Evolutionary conservation across 2,113 vertebrate species (phyloP).

Genomic region (Calidris pugnax): DNA sequence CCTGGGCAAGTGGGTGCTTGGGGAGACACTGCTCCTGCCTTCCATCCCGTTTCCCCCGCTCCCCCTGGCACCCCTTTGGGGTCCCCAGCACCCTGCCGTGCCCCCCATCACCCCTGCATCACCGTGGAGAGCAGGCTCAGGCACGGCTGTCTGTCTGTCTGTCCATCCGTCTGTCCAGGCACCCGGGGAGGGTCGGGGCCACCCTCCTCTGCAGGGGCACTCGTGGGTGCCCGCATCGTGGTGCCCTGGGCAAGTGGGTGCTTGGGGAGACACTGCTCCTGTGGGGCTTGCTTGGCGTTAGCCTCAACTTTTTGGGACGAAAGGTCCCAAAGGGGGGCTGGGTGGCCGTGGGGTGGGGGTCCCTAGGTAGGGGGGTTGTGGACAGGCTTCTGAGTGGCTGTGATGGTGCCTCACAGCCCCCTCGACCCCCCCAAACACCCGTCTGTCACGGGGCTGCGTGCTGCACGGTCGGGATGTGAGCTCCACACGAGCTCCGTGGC

Average conservation of each 20-base stretch:
- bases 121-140: fast-evolving
- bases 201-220: fast-evolving
- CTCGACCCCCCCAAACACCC: background rate
- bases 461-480: background rate
- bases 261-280: background rate
- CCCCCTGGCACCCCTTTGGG: background rate
- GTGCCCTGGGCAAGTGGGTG: background rate
- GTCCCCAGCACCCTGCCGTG: background rate
- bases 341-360: fast-evolving
- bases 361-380: too few relatives aligned
- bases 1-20: background rate
- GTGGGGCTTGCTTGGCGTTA: fast-evolving
- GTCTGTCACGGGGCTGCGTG: fast-evolving
- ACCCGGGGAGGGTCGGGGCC: background rate
- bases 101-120: fast-evolving
- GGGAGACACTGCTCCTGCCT: background rate
- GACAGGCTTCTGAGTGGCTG: too few relatives aligned
- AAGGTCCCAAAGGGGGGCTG: background rate
- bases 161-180: background rate
- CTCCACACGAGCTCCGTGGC: fast-evolving
- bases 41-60: fast-evolving
- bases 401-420: too few relatives aligned
- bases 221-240: fast-evolving
- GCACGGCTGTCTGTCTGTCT: background rate
- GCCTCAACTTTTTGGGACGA: fast-evolving